phyloP scores from a whole-genome alignment of 2,113 vertebrate genomes.

The Chlamydotis undulata region DNA sequence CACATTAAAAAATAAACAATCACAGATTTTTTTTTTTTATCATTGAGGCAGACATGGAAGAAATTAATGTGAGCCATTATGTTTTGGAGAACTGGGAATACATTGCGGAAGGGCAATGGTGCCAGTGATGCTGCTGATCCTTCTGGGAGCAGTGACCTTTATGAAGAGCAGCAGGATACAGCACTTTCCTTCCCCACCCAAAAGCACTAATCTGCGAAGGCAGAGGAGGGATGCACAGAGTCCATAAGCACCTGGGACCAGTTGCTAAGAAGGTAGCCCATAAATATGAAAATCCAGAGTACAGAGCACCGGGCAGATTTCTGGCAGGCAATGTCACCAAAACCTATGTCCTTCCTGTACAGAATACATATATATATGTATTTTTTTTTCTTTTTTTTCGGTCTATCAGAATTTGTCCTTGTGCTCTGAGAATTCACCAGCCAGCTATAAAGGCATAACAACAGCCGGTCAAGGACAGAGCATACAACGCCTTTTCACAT shows the following conservation, averaged over 20 bases:
- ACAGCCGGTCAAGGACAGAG: conserved; percentile 67
- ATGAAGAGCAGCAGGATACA: background rate
- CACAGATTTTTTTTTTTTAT: background rate
- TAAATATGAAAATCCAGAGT: background rate
- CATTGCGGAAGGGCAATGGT: background rate
- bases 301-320: background rate
- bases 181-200: background rate
- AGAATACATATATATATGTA: background rate
- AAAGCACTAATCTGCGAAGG: background rate
- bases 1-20: background rate
- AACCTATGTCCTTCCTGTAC: background rate
- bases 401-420: conserved; percentile 10
- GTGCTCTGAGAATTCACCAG: conserved; percentile 38
- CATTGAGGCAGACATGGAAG: background rate
- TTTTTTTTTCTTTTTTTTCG: background rate
- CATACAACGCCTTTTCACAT: conserved; percentile 47
- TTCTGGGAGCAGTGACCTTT: background rate
- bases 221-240: background rate
- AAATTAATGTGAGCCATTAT: background rate
- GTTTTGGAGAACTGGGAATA: background rate
- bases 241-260: background rate
- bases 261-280: background rate
- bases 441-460: conserved; percentile 50
- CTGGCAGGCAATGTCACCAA: conserved; percentile 1
- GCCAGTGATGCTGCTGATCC: background rate